A percentile compares a stretch with the other conserved stretches of the same genome.
Conservation (phyloP, 37 sponge, comb jelly and placozoan genomes). For the Dysidea cf. avara region DNA sequence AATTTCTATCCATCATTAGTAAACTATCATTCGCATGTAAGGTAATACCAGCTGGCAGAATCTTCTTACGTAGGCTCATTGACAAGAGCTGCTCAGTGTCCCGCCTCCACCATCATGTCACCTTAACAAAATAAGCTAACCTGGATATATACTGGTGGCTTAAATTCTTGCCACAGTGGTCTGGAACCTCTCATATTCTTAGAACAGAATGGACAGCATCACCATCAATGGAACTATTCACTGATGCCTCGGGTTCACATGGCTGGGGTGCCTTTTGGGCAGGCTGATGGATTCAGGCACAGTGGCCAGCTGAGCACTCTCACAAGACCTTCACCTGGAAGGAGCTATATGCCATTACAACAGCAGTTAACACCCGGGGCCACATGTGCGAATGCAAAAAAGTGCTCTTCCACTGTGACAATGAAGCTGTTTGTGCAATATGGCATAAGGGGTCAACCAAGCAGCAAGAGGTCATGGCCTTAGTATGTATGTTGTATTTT, state of each 20-base stretch:
- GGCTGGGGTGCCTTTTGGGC: constrained; percentile 5
- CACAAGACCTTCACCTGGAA: constrained; percentile 27
- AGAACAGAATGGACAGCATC: constrained; percentile 3
- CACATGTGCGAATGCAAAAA: background rate
- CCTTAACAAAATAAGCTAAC: constrained; percentile 13
- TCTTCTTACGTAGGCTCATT: constrained; percentile 38
- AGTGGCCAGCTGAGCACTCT: constrained; percentile 2
- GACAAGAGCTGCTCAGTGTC: background rate
- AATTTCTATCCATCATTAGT: constrained; percentile 19
- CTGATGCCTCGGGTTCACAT: no score
- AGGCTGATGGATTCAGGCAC: background rate
- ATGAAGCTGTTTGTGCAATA: constrained; percentile 17
- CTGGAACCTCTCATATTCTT: background rate
- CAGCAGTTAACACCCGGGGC: constrained; percentile 18
- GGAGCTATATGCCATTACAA: constrained; percentile 17
- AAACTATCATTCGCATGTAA: constrained; percentile 1
- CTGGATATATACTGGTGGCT: constrained; percentile 54
- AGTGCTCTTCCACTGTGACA: constrained; percentile 34
- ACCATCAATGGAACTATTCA: constrained; percentile 20
- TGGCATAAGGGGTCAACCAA: constrained; percentile 9
- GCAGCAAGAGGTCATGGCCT: constrained; percentile 15
- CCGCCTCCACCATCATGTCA: constrained; percentile 1
- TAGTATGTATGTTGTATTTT: constrained; percentile 9
- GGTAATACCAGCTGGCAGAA: constrained; percentile 31
- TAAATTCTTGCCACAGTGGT: no score